Conservation (phyloP, 2,888 invertebrate genomes). For the Pristionchus exspectatus region DNA sequence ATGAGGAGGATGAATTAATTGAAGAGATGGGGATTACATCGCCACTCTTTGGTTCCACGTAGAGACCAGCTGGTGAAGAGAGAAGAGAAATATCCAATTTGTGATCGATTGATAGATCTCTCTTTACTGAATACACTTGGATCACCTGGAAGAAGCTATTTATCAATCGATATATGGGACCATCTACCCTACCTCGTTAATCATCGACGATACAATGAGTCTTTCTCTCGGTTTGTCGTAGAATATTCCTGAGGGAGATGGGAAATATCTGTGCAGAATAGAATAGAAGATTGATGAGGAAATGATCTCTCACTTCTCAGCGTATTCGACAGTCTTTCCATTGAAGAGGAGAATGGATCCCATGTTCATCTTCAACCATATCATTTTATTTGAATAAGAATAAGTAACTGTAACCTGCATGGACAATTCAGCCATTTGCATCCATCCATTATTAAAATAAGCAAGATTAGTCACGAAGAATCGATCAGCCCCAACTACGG, state of each 20-base stretch:
- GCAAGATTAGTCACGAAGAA: constrained; percentile 73
- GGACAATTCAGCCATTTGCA: constrained; percentile 65
- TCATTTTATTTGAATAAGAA: background rate
- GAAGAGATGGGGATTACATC: constrained; percentile 13
- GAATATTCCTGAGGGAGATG: constrained; percentile 69
- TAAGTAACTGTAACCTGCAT: constrained; percentile 56
- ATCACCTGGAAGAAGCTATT: constrained; percentile 62
- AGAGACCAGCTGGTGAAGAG: constrained; percentile 66
- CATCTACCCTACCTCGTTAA: constrained; percentile 65
- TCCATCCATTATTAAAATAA: constrained; percentile 62
- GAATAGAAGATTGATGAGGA: background rate
- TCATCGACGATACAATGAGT: constrained; percentile 69
- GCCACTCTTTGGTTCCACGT: constrained; percentile 64
- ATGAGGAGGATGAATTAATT: background rate
- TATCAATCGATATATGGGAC: background rate
- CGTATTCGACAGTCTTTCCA: constrained; percentile 63
- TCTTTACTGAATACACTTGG: constrained; percentile 66
- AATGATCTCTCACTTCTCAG: constrained; percentile 45
- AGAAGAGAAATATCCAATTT: constrained; percentile 70
- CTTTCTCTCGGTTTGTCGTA: constrained; percentile 65
- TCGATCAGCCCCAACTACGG: constrained; percentile 73
- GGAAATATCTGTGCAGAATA: constrained; percentile 57
- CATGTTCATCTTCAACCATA: constrained; percentile 50
- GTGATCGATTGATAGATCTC: constrained; percentile 65
- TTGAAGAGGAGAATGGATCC: constrained; percentile 73